Evolutionary conservation across 1,140 invertebrate genomes (phyloP).

Genomic region (Megalopta genalis): DNA sequence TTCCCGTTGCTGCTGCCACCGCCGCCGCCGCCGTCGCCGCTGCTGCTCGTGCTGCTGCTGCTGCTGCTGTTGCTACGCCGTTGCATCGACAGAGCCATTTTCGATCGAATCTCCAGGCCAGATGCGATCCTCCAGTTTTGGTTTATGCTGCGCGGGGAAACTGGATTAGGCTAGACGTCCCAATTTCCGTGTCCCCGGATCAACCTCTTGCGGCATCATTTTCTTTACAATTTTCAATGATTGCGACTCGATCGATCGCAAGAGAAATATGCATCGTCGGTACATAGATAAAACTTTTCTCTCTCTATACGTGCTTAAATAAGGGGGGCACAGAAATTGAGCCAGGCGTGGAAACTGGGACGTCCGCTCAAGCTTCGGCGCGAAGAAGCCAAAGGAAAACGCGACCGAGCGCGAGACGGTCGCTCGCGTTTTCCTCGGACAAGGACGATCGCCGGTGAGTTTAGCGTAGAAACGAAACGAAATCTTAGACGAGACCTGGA

Average conservation of each 20-base stretch:
- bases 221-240: too few relatives aligned
- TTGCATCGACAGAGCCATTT: slow-evolving; percentile 55
- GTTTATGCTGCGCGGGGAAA: slow-evolving; percentile 59
- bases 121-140: slow-evolving; percentile 71
- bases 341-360: too few relatives aligned
- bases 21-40: slow-evolving; percentile 20
- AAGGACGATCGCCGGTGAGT: background rate
- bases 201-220: too few relatives aligned
- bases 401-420: background rate
- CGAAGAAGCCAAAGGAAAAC: background rate
- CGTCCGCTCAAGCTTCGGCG: too few relatives aligned
- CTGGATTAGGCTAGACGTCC: background rate
- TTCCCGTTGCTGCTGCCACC: slow-evolving; percentile 23
- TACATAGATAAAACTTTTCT: too few relatives aligned
- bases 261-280: too few relatives aligned
- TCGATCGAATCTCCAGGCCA: slow-evolving; percentile 63
- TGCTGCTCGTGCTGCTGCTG: slow-evolving; percentile 39
- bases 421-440: background rate
- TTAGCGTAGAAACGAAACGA: too few relatives aligned
- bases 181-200: too few relatives aligned
- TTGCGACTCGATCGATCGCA: too few relatives aligned
- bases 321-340: too few relatives aligned
- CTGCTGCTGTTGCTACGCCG: slow-evolving; percentile 52
- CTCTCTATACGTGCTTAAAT: too few relatives aligned
- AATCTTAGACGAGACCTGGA: too few relatives aligned